Base-by-base conservation (phyloP, 2,113 vertebrate genomes). In the Cryptotis parvus region DNA sequence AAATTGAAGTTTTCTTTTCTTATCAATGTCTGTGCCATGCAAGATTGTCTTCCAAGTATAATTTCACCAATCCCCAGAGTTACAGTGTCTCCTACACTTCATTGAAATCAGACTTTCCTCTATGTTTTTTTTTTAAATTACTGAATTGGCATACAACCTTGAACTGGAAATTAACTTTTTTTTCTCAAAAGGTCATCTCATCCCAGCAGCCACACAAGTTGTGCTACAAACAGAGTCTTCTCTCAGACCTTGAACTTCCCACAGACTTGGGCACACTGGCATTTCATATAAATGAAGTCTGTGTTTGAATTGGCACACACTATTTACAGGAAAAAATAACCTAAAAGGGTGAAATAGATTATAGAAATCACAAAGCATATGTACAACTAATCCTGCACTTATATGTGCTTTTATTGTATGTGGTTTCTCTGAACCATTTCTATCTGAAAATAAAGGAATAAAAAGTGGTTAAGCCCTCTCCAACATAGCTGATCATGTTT, bases 331-430 rank as follows among this genome's bases (percentile, higher is more conserved):
- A 35, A 70, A 73, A 95, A 87, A 26, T 6, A 43, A 5, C 65
- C 45, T 49, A 6, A 49, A 87, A 77, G 5, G 75, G 45, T 75
- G 22, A 31, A 69, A 41, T n/a, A 90, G 14, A 91, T 20, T 52
- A 29, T 58, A 3, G 9, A 89, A 92, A 37, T 27, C 72, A 75
- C 16, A 80, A 68, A 84, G 16, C 49, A 84, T 7, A 66, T 3
- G 61, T 63, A 4, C 24, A 78, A 35, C 20, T 58, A 72, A 78
- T 14, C 6, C 20, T 9, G 58, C 7, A 39, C 6, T 6, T 65
- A 37, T 78, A 14, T 58, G 12, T 31, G 11, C 22, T 91, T 97
- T 97, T 91, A 96, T 95, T 95, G 88, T 84, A 81, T 84, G 87
- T 77, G 91, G 77, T 79, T 90, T 33, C 49, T 87, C 29, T 89